Evolutionary conservation across 2,888 invertebrate species (phyloP), one percentile per base, ranked within the genome.

Genomic region (Chirona hameri): DNA sequence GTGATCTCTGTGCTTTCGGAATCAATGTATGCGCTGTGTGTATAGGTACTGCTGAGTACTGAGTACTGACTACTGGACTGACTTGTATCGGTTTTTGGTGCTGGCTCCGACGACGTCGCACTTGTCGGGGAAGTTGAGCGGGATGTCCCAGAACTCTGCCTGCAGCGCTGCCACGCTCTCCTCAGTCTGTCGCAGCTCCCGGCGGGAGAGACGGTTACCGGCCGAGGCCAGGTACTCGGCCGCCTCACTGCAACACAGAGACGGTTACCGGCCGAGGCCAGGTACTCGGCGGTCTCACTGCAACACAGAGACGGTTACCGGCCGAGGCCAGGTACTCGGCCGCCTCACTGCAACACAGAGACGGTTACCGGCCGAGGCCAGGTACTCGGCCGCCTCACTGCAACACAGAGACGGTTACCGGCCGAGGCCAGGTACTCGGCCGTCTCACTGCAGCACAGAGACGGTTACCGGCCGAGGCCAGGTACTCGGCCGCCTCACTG

Each of bases 91-190:
- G 88, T 97, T 97, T 89, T 96, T 96, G 24, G 92, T 91, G 85
- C 95, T 95, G 48, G 95, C 95, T 0, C 97, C 97, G 52, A 94
- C 94, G 0, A 97, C 94, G 86, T 94, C 93, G 15, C 95, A 93
- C 87, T 95, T 95, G 87, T 96, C 96, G 85, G 96, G 96, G 85
- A 95, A 93, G 88, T 97, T 97, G 84, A 95, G 91, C 0, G 97
- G 97, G 86, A 97, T 93, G 88, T 96, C 96, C 96, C 96, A 97
- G 87, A 97, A 97, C 88, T 97, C 97, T 86, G 95, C 93, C 87
- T 95, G 93, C 82, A 97, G 87, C 84, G 88, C 87, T 79, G 88
- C 86, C 0, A 90, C 88, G 86, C 91, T 89, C 84, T 88, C 88
- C 27, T 91, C 86, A 82, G 88, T 89, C 84, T 89, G 88, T 76